Evolutionary conservation across 2,113 vertebrate species (phyloP).

Genomic region (Crotalus horridus): DNA sequence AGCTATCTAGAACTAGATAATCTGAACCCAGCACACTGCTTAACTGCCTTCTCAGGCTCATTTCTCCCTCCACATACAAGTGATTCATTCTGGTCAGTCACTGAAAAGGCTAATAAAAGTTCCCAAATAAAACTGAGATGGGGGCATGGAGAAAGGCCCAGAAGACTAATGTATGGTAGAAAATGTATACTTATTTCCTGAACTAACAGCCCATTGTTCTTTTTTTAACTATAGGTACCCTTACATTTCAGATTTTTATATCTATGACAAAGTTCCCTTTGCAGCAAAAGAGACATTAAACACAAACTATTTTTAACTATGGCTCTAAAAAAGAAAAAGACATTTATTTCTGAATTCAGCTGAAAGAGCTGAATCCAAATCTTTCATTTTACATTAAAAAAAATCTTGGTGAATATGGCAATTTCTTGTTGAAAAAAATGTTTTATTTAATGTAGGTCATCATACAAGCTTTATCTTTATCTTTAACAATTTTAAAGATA

Average conservation of each 20-base stretch:
- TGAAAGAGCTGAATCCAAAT: neutral
- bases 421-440: neutral
- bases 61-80: neutral
- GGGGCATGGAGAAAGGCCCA: neutral
- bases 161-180: neutral
- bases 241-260: neutral
- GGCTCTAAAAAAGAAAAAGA: neutral
- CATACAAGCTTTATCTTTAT: neutral
- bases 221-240: neutral
- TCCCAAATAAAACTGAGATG: constrained; percentile 1
- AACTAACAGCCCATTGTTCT: neutral
- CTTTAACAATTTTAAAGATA: neutral
- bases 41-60: neutral
- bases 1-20: neutral
- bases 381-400: neutral
- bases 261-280: neutral
- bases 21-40: neutral
- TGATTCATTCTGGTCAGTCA: neutral
- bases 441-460: neutral
- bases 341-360: neutral
- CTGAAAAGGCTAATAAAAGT: neutral
- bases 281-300: neutral
- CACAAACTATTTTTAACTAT: neutral
- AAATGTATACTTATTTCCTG: neutral
- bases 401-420: neutral